A percentile compares a stretch with the other conserved stretches of the same genome.
phyloP scores from a whole-genome alignment of 2,888 invertebrate genomes.

The Spisula solida region DNA sequence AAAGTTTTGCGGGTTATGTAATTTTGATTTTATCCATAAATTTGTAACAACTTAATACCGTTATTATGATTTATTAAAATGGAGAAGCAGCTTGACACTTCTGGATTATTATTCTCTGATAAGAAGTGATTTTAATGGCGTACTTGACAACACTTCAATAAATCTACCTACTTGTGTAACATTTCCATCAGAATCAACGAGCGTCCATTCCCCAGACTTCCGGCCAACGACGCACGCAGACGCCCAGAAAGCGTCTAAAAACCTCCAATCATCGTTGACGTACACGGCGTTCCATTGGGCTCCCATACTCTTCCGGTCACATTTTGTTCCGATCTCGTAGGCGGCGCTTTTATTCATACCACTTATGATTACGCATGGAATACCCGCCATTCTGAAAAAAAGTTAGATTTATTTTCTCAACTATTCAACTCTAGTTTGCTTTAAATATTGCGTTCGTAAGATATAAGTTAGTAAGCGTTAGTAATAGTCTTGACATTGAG shows the following conservation, averaged over 20 bases:
- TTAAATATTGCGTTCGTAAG: too few relatives aligned
- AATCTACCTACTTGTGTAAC: slow-evolving; percentile 63
- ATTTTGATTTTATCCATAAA: background rate
- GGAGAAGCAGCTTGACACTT: background rate
- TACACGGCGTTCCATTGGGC: slow-evolving; percentile 87
- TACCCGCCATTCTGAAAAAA: slow-evolving; percentile 82
- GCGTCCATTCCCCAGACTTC: slow-evolving; percentile 83
- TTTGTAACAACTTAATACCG: background rate
- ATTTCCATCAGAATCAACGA: slow-evolving; percentile 82
- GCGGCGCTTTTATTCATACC: slow-evolving; percentile 87
- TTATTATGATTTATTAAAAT: background rate
- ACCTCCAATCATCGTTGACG: slow-evolving; percentile 84
- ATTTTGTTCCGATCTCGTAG: slow-evolving; percentile 83
- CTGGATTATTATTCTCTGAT: background rate
- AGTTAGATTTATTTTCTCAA: background rate
- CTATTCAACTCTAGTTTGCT: too few relatives aligned
- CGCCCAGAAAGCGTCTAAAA: slow-evolving; percentile 86
- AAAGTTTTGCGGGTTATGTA: background rate
- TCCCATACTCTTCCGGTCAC: slow-evolving; percentile 82
- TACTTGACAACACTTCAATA: background rate
- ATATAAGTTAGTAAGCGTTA: too few relatives aligned
- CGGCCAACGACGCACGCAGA: slow-evolving; percentile 84
- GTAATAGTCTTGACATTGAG: too few relatives aligned
- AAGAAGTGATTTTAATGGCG: background rate
- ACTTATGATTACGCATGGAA: slow-evolving; percentile 84